Percentiles rank a stretch among this genome's conserved stretches.
Evolutionary conservation across 2,797 vertebrate genomes (phyloP).

Genomic region (Gymnopithys bicolor): DNA sequence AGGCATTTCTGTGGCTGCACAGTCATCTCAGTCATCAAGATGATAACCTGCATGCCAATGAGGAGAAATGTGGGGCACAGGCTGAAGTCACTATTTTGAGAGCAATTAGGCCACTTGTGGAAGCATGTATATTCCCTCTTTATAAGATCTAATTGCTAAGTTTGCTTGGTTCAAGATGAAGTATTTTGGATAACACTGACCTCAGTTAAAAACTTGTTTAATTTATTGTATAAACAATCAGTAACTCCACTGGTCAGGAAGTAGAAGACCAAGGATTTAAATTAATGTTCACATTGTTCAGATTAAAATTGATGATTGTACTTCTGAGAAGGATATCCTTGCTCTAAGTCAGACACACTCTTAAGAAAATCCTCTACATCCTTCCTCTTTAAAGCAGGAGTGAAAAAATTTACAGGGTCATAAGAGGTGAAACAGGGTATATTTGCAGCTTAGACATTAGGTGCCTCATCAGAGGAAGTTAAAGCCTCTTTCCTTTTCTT

Average conservation of each 20-base stretch:
- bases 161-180: not conserved
- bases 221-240: not conserved
- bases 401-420: not conserved
- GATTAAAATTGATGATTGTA: not conserved
- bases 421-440: not conserved
- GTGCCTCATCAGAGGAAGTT: not conserved
- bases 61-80: not conserved
- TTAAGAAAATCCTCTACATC: slow-evolving; percentile 2
- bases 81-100: not conserved
- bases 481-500: not conserved
- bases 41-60: not conserved
- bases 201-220: not conserved
- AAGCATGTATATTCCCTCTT: not conserved
- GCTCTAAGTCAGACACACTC: not conserved
- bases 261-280: not conserved
- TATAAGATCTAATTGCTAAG: not conserved
- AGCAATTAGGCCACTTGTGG: not conserved
- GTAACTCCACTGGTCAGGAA: slow-evolving; percentile 1
- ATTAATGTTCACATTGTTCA: not conserved
- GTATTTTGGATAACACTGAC: not conserved
- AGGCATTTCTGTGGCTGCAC: not conserved
- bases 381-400: slow-evolving; percentile 5
- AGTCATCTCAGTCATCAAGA: not conserved
- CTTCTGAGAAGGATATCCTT: not conserved
- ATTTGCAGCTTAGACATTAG: not conserved